Evolutionary conservation across 53 echinoderm and acorn worm species (phyloP).

Genomic region (Actinopyga echinites): DNA sequence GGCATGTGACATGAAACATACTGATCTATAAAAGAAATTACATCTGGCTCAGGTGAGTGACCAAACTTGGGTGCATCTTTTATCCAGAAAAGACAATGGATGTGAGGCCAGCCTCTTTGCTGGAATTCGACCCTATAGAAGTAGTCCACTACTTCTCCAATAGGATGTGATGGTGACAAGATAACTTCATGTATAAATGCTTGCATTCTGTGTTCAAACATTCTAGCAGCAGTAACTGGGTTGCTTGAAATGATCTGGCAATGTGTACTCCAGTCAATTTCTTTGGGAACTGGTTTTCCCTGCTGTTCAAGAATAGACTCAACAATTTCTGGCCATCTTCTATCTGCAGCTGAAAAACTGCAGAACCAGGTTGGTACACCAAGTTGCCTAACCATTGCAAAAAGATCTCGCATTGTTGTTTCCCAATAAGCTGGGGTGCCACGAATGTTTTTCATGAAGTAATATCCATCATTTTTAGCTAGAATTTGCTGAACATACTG

Average conservation of each 20-base stretch:
- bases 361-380: conserved; percentile 65
- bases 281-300: not conserved
- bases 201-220: conserved; percentile 67
- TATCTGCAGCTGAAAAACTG: conserved; percentile 61
- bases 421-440: conserved; percentile 73
- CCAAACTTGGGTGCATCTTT: not conserved
- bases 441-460: too few relatives aligned
- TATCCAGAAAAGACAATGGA: too few relatives aligned
- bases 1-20: not conserved
- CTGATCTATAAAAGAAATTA: not conserved
- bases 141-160: conserved; percentile 64
- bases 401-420: conserved; percentile 57
- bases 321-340: conserved; percentile 58
- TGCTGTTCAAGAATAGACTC: conserved; percentile 38
- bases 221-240: conserved; percentile 80
- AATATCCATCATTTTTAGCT: conserved; percentile 46
- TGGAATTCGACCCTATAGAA: too few relatives aligned
- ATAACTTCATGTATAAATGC: conserved; percentile 63
- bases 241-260: conserved; percentile 31
- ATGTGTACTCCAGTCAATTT: not conserved
- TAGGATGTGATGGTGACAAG: conserved; percentile 62
- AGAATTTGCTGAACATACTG: conserved; percentile 46
- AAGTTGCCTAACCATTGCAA: too few relatives aligned
- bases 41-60: not conserved
- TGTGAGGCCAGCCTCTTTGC: conserved; percentile 53